Evolutionary conservation across 2,888 invertebrate species (phyloP).

Genomic region (Coelinius sp.): DNA sequence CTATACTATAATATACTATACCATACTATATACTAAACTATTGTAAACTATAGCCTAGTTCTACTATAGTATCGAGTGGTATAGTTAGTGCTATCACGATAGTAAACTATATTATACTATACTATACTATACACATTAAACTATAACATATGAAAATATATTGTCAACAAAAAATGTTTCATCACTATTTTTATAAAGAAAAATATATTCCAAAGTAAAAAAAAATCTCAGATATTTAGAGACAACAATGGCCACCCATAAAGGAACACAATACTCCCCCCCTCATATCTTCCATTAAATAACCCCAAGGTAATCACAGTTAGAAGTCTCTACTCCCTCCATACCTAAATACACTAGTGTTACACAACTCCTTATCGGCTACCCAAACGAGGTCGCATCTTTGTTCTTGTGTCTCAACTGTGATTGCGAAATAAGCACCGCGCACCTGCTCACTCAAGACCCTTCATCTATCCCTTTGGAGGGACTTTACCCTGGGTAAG

Average conservation of each 20-base stretch:
- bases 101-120: too few relatives aligned
- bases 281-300: slow-evolving; percentile 3
- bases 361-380: slow-evolving; percentile 35
- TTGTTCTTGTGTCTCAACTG: slow-evolving; percentile 33
- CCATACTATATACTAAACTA: too few relatives aligned
- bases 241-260: neutral
- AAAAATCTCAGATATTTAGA: slow-evolving; percentile 23
- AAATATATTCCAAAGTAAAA: neutral
- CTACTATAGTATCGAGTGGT: too few relatives aligned
- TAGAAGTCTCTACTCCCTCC: slow-evolving; percentile 2
- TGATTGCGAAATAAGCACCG: slow-evolving; percentile 46
- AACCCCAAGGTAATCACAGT: slow-evolving; percentile 35
- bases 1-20: too few relatives aligned
- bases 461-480: neutral
- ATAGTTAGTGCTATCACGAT: too few relatives aligned
- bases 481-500: neutral
- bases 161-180: too few relatives aligned
- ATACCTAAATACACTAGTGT: neutral
- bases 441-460: slow-evolving; percentile 30
- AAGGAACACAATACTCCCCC: too few relatives aligned
- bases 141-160: too few relatives aligned
- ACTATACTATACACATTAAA: too few relatives aligned
- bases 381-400: slow-evolving; percentile 24
- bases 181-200: slow-evolving; percentile 15
- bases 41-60: too few relatives aligned